These are phyloP conservation scores for Stercorarius parasiticus DNA, from an alignment of 2,113 vertebrate species.

Conservation along the genomic window DNA sequence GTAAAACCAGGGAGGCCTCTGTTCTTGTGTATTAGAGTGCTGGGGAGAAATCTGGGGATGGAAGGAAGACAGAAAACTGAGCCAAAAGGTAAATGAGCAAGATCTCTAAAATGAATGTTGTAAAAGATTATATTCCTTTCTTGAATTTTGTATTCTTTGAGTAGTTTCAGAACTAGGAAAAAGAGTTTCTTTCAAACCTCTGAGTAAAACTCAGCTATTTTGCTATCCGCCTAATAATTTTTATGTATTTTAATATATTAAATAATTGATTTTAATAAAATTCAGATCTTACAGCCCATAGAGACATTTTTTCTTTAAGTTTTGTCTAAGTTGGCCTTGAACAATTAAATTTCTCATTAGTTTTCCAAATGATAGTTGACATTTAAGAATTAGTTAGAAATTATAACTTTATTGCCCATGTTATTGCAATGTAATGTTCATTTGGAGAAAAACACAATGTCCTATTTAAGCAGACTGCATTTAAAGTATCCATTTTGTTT, in stretches of 20 bases:
- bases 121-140: not conserved
- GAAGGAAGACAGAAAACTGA: not conserved
- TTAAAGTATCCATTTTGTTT: conserved; percentile 43
- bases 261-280: not conserved
- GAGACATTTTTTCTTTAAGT: not conserved
- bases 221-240: not conserved
- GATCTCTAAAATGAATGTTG: not conserved
- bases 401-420: conserved; percentile 26
- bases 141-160: not conserved
- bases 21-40: not conserved
- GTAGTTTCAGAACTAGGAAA: not conserved
- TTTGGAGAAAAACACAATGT: conserved; percentile 31
- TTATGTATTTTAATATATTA: not conserved
- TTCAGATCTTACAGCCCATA: not conserved
- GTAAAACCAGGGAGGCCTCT: not conserved
- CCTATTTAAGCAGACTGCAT: conserved; percentile 7
- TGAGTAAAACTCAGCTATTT: not conserved
- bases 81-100: not conserved
- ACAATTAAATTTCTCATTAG: conserved; percentile 29
- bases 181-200: not conserved
- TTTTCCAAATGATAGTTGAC: conserved; percentile 33
- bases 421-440: conserved; percentile 15
- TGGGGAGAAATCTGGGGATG: not conserved
- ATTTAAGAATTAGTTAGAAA: conserved; percentile 47
- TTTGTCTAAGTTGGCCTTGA: not conserved